A percentile compares a stretch with the other conserved stretches of the same genome.
Conservation (phyloP, 1,140 invertebrate species). For the Conus ventricosus region DNA sequence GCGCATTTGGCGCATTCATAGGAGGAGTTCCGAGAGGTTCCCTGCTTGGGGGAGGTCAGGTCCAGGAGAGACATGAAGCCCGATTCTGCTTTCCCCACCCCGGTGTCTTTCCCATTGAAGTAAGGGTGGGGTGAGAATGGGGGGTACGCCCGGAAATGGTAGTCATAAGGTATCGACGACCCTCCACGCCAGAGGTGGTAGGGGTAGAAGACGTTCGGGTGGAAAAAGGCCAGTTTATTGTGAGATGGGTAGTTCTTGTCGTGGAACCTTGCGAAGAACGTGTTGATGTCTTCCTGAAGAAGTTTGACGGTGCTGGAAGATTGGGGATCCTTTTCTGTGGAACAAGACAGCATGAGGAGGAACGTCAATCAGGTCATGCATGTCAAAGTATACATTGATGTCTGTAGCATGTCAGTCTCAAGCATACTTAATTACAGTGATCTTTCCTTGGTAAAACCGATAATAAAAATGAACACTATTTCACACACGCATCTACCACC, state of each 20-base stretch:
- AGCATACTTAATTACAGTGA: no score
- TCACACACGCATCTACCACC: no score
- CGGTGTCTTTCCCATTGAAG: background rate
- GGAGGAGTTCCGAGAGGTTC: background rate
- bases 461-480: background rate
- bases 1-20: slow-evolving; percentile 98
- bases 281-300: background rate
- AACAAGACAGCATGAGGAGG: no score
- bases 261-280: background rate
- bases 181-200: slow-evolving; percentile 13
- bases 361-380: no score
- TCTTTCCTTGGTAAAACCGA: background rate
- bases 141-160: background rate
- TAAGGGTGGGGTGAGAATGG: background rate
- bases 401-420: no score
- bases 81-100: background rate
- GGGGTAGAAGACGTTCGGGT: slow-evolving; percentile 31
- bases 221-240: slow-evolving; percentile 27
- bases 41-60: background rate
- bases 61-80: background rate
- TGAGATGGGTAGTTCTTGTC: background rate
- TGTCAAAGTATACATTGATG: no score
- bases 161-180: background rate
- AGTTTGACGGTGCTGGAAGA: background rate
- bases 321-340: no score